Conservation (phyloP, 2,113 vertebrate species). For the Castor canadensis region DNA sequence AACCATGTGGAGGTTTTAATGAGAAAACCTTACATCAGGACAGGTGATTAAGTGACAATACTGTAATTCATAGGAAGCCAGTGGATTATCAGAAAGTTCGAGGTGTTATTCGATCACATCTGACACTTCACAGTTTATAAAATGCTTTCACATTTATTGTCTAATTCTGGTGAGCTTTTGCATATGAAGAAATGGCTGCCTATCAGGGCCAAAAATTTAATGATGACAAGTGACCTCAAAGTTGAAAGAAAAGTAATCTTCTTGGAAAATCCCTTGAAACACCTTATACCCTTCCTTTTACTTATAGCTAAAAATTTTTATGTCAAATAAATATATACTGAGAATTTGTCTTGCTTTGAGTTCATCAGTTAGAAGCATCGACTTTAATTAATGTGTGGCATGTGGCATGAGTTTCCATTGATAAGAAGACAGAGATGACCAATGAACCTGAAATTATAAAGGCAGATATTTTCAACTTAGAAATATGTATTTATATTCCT, state of each 20-base stretch:
- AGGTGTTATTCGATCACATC: neutral
- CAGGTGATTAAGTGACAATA: neutral
- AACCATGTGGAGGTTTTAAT: neutral
- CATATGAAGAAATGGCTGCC: neutral
- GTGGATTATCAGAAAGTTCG: neutral
- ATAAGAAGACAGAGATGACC: neutral
- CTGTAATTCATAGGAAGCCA: neutral
- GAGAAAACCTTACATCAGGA: neutral
- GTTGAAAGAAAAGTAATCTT: neutral
- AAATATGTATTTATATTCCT: neutral
- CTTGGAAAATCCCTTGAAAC: neutral
- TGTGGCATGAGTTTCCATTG: neutral
- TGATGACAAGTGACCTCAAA: neutral
- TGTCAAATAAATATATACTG: neutral
- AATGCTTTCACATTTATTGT: neutral
- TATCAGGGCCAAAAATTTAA: neutral
- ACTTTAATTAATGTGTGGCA: neutral
- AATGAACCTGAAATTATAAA: neutral
- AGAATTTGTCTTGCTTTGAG: neutral
- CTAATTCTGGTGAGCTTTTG: slow-evolving; percentile 6
- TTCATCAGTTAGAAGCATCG: neutral
- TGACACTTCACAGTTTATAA: neutral
- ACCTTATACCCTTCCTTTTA: neutral
- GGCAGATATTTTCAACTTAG: neutral
- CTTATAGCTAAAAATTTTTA: neutral